Evolutionary conservation across 2,113 vertebrate species (phyloP).

Genomic region (Mormoops blainvillei): DNA sequence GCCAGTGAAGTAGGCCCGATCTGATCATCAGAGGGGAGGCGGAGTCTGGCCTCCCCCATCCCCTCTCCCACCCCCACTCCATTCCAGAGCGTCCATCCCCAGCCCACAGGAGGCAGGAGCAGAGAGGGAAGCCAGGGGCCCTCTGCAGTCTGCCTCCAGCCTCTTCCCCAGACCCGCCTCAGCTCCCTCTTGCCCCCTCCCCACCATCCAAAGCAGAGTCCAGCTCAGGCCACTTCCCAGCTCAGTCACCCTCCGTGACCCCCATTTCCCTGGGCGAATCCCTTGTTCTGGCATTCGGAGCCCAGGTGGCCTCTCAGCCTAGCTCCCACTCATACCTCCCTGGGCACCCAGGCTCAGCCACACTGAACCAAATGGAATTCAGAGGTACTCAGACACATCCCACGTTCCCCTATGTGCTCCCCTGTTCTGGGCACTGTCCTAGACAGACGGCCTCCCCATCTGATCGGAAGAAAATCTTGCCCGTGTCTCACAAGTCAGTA

Average conservation of each 20-base stretch:
- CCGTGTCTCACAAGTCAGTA: background rate
- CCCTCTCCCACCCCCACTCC: background rate
- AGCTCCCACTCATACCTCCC: background rate
- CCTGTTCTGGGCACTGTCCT: background rate
- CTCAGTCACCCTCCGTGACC: background rate
- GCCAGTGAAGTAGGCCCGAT: background rate
- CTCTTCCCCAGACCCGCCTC: background rate
- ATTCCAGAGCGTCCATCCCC: background rate
- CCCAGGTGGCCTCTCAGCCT: background rate
- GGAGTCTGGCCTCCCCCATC: background rate
- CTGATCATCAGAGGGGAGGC: background rate
- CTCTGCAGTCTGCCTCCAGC: no score
- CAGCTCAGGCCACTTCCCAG: background rate
- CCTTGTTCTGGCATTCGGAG: background rate
- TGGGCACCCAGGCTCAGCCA: background rate
- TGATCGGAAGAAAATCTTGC: background rate
- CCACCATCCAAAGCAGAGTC: background rate
- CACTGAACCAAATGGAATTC: background rate
- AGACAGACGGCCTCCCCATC: fast-evolving
- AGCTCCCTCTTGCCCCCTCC: background rate
- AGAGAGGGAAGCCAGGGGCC: background rate
- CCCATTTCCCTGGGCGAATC: background rate
- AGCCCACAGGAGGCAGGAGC: background rate
- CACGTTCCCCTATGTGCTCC: fast-evolving
- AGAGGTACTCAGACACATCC: background rate